phyloP scores from a whole-genome alignment of 1,140 invertebrate species.

The Tetramorium parvispinum region DNA sequence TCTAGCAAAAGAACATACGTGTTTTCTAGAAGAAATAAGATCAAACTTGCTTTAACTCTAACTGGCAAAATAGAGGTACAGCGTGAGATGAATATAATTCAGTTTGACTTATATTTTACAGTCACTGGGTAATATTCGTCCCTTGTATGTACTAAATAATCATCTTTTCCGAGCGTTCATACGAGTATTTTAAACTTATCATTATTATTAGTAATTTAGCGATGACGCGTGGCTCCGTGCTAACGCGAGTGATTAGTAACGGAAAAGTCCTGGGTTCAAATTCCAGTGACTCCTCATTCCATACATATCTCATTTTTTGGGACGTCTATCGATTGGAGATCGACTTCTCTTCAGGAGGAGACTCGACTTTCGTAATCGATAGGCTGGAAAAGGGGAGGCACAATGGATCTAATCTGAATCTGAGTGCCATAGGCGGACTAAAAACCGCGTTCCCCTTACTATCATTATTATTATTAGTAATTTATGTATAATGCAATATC shows the following conservation, averaged over 20 bases:
- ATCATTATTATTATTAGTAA: not conserved
- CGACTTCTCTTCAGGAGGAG: no score
- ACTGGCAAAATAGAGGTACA: conserved; percentile 64
- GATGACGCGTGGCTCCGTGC: no score
- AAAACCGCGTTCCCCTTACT: no score
- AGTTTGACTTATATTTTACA: conserved; percentile 81
- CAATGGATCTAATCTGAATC: no score
- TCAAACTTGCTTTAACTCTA: not conserved
- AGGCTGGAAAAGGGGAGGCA: no score
- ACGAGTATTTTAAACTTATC: not conserved
- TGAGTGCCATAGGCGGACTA: no score
- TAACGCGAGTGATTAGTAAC: no score
- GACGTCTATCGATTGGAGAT: no score
- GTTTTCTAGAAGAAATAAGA: not conserved
- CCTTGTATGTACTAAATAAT: conserved; percentile 80
- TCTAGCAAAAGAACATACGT: not conserved
- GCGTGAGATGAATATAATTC: conserved; percentile 85
- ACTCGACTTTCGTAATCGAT: no score
- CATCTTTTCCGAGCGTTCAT: conserved; percentile 41
- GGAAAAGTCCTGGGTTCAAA: no score
- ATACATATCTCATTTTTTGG: no score
- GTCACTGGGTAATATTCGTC: conserved; percentile 89
- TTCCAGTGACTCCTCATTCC: no score
- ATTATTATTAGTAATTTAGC: not conserved
- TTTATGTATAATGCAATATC: not conserved